These are phyloP conservation scores for Chrysomela aeneicollis DNA, from an alignment of 2,888 invertebrate genomes.

Conservation along the genomic window DNA sequence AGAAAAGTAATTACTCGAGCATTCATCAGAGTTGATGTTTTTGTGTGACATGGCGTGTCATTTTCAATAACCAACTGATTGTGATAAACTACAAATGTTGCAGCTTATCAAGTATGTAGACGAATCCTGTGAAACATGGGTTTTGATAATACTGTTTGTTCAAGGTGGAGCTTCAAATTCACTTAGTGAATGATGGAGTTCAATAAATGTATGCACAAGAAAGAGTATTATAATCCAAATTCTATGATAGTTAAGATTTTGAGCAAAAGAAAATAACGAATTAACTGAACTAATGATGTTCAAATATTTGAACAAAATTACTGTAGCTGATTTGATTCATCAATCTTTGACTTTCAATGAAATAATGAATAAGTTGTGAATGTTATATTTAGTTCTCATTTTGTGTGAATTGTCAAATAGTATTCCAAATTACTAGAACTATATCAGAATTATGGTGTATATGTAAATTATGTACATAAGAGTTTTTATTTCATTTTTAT, in stretches of 20 bases:
- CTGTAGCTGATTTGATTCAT: neutral
- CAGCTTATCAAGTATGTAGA: neutral
- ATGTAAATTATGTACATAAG: slow-evolving; percentile 21
- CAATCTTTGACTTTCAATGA: neutral
- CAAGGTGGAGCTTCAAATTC: neutral
- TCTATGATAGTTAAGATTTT: neutral
- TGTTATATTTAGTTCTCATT: neutral
- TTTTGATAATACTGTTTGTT: neutral
- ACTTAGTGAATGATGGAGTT: neutral
- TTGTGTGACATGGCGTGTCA: too few species aligned
- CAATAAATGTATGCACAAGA: neutral
- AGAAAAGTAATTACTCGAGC: too few species aligned
- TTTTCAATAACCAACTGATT: neutral
- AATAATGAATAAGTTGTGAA: neutral
- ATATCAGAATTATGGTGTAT: slow-evolving; percentile 1
- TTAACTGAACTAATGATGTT: neutral
- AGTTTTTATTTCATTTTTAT: slow-evolving; percentile 19
- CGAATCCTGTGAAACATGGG: neutral
- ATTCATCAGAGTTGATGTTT: too few species aligned
- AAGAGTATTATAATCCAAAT: neutral
- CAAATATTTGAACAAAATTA: neutral
- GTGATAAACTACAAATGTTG: neutral
- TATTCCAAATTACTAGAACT: neutral
- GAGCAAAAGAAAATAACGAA: neutral
- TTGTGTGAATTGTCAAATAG: neutral